phyloP scores from a whole-genome alignment of 2,888 invertebrate species.

The Leucophora obtusa region DNA sequence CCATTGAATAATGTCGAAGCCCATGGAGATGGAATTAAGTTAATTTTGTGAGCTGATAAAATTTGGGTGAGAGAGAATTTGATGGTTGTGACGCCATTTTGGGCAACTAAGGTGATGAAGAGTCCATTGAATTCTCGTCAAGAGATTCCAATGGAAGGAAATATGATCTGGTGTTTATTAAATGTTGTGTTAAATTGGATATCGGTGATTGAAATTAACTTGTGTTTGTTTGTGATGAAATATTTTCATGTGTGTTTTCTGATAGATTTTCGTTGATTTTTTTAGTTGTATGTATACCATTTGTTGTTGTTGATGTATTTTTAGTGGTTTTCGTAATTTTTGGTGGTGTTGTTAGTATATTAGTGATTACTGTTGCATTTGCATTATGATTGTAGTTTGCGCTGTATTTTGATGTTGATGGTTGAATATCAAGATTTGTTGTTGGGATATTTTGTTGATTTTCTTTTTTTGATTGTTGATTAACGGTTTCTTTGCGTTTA shows the following conservation, averaged over 20 bases:
- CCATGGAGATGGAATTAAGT: too few relatives aligned
- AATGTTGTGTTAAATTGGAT: slow-evolving; percentile 12
- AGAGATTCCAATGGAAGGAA: too few relatives aligned
- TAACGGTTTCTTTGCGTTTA: not conserved
- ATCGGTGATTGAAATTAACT: slow-evolving; percentile 17
- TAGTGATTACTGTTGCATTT: too few relatives aligned
- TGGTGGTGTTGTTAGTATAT: slow-evolving; percentile 7
- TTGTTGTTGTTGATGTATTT: not conserved
- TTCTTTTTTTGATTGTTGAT: slow-evolving; percentile 7
- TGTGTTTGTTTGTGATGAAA: too few relatives aligned
- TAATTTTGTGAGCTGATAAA: too few relatives aligned
- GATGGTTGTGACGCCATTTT: too few relatives aligned
- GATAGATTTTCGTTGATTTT: not conserved
- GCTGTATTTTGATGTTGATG: not conserved
- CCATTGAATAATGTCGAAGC: too few relatives aligned
- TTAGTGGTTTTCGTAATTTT: not conserved
- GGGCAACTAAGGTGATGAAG: too few relatives aligned
- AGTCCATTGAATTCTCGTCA: too few relatives aligned
- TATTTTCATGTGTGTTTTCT: slow-evolving; percentile 4
- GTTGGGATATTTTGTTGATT: slow-evolving; percentile 5
- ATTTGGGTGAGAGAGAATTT: too few relatives aligned
- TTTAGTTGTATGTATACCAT: not conserved
- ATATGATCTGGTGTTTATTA: slow-evolving; percentile 9
- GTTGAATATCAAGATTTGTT: not conserved
- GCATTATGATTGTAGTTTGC: too few relatives aligned